A percentile compares a stretch with the other conserved stretches of the same genome.
phyloP scores from a whole-genome alignment of 1,140 invertebrate species.

The Drosophila baimaii region DNA sequence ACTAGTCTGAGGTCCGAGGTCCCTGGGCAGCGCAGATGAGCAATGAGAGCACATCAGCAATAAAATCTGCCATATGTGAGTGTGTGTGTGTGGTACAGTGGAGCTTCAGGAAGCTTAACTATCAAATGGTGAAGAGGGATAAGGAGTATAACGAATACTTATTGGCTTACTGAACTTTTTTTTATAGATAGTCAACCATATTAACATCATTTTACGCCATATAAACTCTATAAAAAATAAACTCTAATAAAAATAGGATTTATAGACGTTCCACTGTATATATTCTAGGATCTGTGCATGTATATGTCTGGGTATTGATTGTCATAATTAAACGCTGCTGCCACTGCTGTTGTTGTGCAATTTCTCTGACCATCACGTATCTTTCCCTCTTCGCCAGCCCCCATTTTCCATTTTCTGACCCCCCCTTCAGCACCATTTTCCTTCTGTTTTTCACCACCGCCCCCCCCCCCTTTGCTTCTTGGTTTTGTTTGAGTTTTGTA shows the following conservation, averaged over 20 bases:
- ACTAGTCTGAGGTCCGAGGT: constrained; percentile 67
- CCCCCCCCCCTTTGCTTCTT: constrained; percentile 12
- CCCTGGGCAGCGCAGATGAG: constrained; percentile 66
- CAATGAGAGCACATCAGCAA: constrained; percentile 65
- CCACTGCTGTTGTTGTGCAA: constrained; percentile 27
- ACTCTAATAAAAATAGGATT: background rate
- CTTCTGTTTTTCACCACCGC: background rate
- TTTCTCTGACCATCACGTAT: constrained; percentile 60
- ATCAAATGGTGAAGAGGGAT: too few species aligned
- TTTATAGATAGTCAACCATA: background rate
- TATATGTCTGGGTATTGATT: constrained; percentile 69
- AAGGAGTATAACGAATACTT: background rate
- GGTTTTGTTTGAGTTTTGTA: constrained; percentile 68
- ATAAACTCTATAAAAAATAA: background rate
- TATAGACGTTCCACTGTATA: constrained; percentile 10
- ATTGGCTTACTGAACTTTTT: background rate
- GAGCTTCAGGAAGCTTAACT: background rate
- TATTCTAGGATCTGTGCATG: constrained; percentile 26
- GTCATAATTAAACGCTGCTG: constrained; percentile 78
- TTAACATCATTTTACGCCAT: background rate
- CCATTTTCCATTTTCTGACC: constrained; percentile 18
- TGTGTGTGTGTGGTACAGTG: constrained; percentile 29
- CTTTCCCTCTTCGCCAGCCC: constrained; percentile 16
- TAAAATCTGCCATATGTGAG: constrained; percentile 46
- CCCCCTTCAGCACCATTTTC: constrained; percentile 12